A percentile compares a stretch with the other conserved stretches of the same genome.
Conservation (phyloP, 2,797 vertebrate species). For the Clarias fuscus region DNA sequence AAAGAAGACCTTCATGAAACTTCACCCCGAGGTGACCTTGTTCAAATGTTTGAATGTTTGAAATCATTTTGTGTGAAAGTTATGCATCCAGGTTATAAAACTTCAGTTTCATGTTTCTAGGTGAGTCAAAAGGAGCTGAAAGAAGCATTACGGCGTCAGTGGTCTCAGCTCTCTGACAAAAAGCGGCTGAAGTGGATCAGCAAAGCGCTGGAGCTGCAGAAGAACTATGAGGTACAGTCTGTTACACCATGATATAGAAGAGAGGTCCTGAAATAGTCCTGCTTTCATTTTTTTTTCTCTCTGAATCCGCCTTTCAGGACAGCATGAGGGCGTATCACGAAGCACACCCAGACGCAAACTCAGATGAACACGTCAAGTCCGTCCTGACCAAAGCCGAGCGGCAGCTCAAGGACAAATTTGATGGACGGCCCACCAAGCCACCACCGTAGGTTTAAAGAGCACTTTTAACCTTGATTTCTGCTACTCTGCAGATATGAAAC, state of each 20-base stretch:
- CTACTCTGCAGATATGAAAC: background rate
- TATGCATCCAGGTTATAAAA: background rate
- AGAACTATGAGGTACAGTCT: slow-evolving; percentile 74
- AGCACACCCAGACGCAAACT: slow-evolving; percentile 74
- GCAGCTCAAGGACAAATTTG: slow-evolving; percentile 82
- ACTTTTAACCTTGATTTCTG: background rate
- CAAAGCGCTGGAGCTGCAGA: slow-evolving; percentile 82
- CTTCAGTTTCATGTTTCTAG: slow-evolving; percentile 55
- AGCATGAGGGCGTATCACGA: slow-evolving; percentile 73
- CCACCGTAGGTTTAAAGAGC: slow-evolving; percentile 69
- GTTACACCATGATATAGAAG: background rate
- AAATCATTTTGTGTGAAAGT: background rate
- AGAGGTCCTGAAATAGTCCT: background rate
- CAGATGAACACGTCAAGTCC: slow-evolving; percentile 76
- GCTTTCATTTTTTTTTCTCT: background rate
- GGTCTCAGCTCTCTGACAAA: slow-evolving; percentile 81
- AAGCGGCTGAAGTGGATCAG: slow-evolving; percentile 82
- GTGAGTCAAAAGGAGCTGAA: slow-evolving; percentile 82
- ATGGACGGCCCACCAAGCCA: slow-evolving; percentile 78
- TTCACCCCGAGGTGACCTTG: slow-evolving; percentile 74
- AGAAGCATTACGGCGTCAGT: slow-evolving; percentile 78
- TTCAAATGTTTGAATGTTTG: too few relatives aligned
- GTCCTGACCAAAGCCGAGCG: slow-evolving; percentile 82
- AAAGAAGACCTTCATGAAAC: slow-evolving; percentile 80
- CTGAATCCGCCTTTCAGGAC: slow-evolving; percentile 61